These are phyloP conservation scores for Semaprochilodus insignis DNA, from an alignment of 2,797 vertebrate genomes.

Conservation along the genomic window DNA sequence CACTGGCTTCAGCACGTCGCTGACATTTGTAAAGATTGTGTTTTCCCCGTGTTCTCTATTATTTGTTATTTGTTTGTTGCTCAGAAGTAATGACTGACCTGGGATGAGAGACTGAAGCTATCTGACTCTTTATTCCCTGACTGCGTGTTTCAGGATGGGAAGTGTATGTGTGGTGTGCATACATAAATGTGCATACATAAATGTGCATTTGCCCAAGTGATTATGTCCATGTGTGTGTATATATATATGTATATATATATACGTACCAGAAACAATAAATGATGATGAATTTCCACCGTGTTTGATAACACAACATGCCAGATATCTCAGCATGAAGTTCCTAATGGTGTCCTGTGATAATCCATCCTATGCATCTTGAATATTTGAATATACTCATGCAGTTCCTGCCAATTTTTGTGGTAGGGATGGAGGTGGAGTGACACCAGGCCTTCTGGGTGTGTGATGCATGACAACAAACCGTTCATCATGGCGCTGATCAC, in stretches of 20 bases:
- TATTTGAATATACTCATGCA: too few relatives aligned
- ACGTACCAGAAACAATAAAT: not conserved
- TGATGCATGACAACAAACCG: too few relatives aligned
- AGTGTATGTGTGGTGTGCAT: not conserved
- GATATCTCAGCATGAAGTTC: too few relatives aligned
- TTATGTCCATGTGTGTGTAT: not conserved
- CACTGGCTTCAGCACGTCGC: conserved; percentile 63
- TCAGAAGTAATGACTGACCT: conserved; percentile 63
- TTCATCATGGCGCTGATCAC: too few relatives aligned
- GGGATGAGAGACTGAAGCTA: conserved; percentile 61
- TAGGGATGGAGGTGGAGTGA: too few relatives aligned
- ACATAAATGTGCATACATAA: not conserved
- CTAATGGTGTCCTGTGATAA: too few relatives aligned
- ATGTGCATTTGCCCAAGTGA: not conserved
- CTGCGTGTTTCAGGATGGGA: not conserved
- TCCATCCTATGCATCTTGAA: too few relatives aligned
- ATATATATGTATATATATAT: conserved; percentile 3
- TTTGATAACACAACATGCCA: too few relatives aligned
- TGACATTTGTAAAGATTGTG: conserved; percentile 82
- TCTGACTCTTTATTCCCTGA: conserved; percentile 42
- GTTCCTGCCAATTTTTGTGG: too few relatives aligned
- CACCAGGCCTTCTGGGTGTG: too few relatives aligned
- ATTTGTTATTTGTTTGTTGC: conserved; percentile 66
- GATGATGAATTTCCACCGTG: not conserved
- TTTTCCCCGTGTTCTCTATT: conserved; percentile 67